Evolutionary conservation across 2,888 invertebrate species (phyloP).

Genomic region (Acrobasis suavella): DNA sequence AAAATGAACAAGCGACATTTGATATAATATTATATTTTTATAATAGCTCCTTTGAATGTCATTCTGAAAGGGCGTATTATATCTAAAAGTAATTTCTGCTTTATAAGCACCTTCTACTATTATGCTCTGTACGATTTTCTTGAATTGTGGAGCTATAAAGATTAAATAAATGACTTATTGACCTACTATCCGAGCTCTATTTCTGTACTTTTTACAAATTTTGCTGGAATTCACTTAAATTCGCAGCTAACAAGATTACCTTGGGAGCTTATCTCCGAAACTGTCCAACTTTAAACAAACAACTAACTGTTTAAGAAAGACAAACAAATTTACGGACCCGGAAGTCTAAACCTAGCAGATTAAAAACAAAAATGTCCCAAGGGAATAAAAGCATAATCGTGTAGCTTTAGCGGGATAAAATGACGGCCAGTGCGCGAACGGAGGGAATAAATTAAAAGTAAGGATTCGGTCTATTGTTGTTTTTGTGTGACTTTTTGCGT

Average conservation of each 20-base stretch:
- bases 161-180: not conserved
- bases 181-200: not conserved
- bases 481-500: constrained; percentile 54
- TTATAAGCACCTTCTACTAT: no score
- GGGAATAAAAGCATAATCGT: constrained; percentile 70
- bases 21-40: no score
- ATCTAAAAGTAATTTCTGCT: no score
- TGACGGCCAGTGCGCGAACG: constrained; percentile 60
- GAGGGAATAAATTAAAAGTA: constrained; percentile 71
- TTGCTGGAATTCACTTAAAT: constrained; percentile 58
- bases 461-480: constrained; percentile 63
- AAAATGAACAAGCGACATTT: no score
- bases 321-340: constrained; percentile 58
- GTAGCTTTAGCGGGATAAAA: constrained; percentile 67
- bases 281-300: constrained; percentile 62
- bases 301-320: constrained; percentile 62
- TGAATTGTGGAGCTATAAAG: no score
- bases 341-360: constrained; percentile 45
- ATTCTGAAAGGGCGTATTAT: no score
- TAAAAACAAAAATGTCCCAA: constrained; percentile 48
- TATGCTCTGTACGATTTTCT: no score
- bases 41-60: no score
- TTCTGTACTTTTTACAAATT: not conserved
- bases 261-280: constrained; percentile 53
- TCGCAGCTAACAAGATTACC: constrained; percentile 56